phyloP scores from a whole-genome alignment of 1,140 invertebrate species.

The Leptinotarsa undecemlineata region DNA sequence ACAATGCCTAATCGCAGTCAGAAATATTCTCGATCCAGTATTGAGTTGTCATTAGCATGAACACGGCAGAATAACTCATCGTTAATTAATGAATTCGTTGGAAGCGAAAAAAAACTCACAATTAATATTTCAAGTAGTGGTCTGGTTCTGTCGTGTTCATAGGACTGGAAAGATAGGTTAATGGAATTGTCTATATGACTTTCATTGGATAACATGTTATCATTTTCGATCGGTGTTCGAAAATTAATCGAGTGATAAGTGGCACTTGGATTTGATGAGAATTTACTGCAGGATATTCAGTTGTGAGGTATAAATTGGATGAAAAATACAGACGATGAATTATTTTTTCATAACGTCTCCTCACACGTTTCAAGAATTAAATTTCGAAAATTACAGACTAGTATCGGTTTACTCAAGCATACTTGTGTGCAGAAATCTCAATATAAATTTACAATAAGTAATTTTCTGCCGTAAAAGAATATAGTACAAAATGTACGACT shows the following conservation, averaged over 20 bases:
- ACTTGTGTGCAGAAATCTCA: no score
- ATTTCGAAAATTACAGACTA: no score
- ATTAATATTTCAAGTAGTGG: background rate
- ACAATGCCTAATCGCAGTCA: background rate
- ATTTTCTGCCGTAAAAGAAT: no score
- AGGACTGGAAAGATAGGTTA: background rate
- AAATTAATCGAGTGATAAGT: background rate
- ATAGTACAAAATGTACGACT: no score
- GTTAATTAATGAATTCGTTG: background rate
- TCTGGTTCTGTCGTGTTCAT: background rate
- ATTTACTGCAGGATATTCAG: no score
- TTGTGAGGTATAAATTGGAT: no score
- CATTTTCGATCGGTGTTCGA: background rate
- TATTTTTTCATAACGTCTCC: no score
- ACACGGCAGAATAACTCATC: background rate
- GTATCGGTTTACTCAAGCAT: no score
- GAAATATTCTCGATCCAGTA: background rate
- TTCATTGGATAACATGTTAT: background rate
- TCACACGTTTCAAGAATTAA: no score
- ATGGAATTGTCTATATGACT: background rate
- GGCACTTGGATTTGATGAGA: background rate
- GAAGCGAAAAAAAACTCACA: background rate
- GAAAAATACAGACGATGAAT: no score
- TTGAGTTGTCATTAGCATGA: background rate
- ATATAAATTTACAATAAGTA: no score